phyloP scores from a whole-genome alignment of 1,140 invertebrate genomes.

The Philopotamus ludificatus region DNA sequence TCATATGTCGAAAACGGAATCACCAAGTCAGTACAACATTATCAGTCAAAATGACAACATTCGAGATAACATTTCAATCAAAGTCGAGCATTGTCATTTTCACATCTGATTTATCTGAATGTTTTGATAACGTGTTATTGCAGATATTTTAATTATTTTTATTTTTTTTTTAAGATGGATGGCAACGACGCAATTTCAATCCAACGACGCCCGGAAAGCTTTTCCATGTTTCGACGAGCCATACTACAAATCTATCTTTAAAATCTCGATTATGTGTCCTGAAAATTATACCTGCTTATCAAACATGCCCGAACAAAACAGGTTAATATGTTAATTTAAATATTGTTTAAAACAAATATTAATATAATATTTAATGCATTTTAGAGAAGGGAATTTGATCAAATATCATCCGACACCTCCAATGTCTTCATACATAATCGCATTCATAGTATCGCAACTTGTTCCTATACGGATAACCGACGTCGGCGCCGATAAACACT shows the following conservation, averaged over 20 bases:
- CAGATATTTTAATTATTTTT: too few species aligned
- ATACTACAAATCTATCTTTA: slow-evolving; percentile 66
- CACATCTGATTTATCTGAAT: too few species aligned
- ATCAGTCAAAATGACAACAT: too few species aligned
- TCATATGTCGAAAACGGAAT: slow-evolving; percentile 50
- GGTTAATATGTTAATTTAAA: too few species aligned
- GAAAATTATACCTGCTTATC: not conserved
- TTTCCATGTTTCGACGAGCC: slow-evolving; percentile 94
- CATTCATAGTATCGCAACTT: slow-evolving; percentile 66
- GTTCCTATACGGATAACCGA: slow-evolving; percentile 43
- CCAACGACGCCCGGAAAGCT: slow-evolving; percentile 73
- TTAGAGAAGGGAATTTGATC: slow-evolving; percentile 50
- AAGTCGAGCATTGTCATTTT: too few species aligned
- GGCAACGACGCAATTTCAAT: slow-evolving; percentile 77
- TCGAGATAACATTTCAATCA: too few species aligned
- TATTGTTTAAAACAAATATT: too few species aligned
- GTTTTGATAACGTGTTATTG: too few species aligned
- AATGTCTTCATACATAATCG: slow-evolving; percentile 85
- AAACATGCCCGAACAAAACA: not conserved
- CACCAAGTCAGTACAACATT: slow-evolving; percentile 42
- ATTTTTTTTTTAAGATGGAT: slow-evolving; percentile 69
- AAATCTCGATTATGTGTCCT: not conserved
- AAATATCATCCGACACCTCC: slow-evolving; percentile 66
- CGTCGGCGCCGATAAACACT: slow-evolving; percentile 50
- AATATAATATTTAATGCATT: not conserved